Evolutionary conservation across 2,113 vertebrate species (phyloP).

Genomic region (Daubentonia madagascariensis): DNA sequence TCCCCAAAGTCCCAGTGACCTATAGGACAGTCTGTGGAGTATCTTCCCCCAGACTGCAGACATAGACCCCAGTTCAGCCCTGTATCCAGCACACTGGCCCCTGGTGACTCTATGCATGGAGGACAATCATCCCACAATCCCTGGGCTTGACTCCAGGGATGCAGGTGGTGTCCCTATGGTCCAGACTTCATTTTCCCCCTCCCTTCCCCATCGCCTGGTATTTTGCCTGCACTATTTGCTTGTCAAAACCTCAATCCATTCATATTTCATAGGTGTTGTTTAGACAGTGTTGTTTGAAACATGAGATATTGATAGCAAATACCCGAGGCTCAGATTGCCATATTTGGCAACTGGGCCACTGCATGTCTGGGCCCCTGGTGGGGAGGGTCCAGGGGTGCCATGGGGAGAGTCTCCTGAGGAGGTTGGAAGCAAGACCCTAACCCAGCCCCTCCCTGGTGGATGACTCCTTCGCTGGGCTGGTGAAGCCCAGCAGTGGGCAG

Average conservation of each 20-base stretch:
- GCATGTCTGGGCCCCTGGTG: slow-evolving; percentile 55
- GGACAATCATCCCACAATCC: background rate
- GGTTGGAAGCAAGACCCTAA: background rate
- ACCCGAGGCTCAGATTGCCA: slow-evolving; percentile 36
- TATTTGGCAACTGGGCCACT: slow-evolving; percentile 21
- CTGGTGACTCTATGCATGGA: accelerated
- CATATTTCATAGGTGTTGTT: slow-evolving; percentile 73
- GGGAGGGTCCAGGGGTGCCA: background rate
- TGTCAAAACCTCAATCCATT: slow-evolving; percentile 67
- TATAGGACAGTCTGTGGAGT: background rate
- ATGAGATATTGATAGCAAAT: slow-evolving; percentile 78
- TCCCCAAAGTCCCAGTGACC: background rate
- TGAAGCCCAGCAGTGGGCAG: background rate
- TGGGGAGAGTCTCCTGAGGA: background rate
- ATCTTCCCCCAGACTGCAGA: background rate
- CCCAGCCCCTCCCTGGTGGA: background rate
- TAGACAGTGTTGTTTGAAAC: slow-evolving; percentile 65
- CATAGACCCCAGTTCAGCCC: background rate
- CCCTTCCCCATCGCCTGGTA: background rate
- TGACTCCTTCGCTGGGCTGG: accelerated
- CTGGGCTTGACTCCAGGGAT: accelerated
- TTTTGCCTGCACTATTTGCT: background rate
- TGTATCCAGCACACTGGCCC: no score
- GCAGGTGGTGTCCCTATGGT: background rate
- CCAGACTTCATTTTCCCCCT: background rate